phyloP scores from a whole-genome alignment of 2,888 invertebrate species.

The Altica lythri region DNA sequence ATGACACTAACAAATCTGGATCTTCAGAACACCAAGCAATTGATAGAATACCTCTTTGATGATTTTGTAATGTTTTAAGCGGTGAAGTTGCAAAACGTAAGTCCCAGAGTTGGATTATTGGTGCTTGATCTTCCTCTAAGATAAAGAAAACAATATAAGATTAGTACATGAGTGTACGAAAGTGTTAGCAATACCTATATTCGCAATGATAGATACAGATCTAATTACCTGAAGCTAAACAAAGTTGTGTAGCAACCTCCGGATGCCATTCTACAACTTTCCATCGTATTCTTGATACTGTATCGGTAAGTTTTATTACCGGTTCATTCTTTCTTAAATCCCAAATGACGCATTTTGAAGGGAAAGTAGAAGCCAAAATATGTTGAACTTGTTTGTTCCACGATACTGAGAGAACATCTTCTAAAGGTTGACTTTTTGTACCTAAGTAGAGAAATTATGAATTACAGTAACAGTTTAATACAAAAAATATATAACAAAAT shows the following conservation, averaged over 20 bases:
- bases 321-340: constrained; percentile 95
- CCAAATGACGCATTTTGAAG: constrained; percentile 93
- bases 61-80: constrained; percentile 81
- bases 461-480: neutral
- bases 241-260: constrained; percentile 91
- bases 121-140: constrained; percentile 85
- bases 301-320: constrained; percentile 87
- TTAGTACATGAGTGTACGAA: neutral
- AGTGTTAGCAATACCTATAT: neutral
- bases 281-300: constrained; percentile 80
- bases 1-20: constrained; percentile 84
- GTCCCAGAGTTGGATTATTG: constrained; percentile 94
- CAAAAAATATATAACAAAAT: neutral
- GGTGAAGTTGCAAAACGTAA: constrained; percentile 85
- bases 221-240: constrained; percentile 74
- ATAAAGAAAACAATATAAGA: constrained; percentile 8
- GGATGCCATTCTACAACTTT: constrained; percentile 94
- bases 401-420: constrained; percentile 87
- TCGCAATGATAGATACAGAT: neutral
- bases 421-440: constrained; percentile 83
- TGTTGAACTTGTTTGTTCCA: constrained; percentile 98
- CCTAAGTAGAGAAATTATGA: constrained; percentile 52
- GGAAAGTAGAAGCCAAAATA: constrained; percentile 90
- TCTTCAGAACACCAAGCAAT: constrained; percentile 90
- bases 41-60: constrained; percentile 85